A percentile compares a stretch with the other conserved stretches of the same genome.
These are phyloP conservation scores for Vulpes vulpes DNA, from an alignment of 2,113 vertebrate genomes.

Conservation along the genomic window DNA sequence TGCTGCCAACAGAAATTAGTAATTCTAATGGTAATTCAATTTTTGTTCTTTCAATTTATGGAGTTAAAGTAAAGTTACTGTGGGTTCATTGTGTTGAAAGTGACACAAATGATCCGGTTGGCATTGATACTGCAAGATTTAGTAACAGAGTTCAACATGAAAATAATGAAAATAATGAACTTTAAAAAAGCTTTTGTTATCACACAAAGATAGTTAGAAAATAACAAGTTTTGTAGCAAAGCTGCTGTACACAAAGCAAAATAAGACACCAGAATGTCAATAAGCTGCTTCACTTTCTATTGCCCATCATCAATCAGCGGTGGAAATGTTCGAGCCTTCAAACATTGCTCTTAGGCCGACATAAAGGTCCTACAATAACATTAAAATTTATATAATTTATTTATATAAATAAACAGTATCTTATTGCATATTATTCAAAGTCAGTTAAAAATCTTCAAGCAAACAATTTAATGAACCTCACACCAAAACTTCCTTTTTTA, in stretches of 20 bases:
- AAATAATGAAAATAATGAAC: constrained; percentile 32
- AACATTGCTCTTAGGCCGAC: background rate
- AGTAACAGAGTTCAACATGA: background rate
- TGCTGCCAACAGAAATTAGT: background rate
- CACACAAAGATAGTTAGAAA: background rate
- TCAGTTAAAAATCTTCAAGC: background rate
- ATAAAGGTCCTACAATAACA: background rate
- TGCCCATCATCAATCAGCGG: background rate
- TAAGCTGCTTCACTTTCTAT: background rate
- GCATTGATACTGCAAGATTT: background rate
- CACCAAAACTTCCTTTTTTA: background rate
- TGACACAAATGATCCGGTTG: background rate
- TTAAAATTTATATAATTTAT: background rate
- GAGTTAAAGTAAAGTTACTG: background rate
- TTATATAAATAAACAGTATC: background rate
- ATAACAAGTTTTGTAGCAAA: background rate
- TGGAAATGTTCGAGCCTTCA: background rate
- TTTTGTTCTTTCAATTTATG: background rate
- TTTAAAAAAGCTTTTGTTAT: background rate
- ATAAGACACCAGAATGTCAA: background rate
- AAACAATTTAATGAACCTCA: background rate
- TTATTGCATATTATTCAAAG: background rate
- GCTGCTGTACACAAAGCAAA: background rate
- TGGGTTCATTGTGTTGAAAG: background rate
- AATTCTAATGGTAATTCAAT: background rate